Evolutionary conservation across 2,113 vertebrate genomes (phyloP).

Genomic region (Hucho hucho): DNA sequence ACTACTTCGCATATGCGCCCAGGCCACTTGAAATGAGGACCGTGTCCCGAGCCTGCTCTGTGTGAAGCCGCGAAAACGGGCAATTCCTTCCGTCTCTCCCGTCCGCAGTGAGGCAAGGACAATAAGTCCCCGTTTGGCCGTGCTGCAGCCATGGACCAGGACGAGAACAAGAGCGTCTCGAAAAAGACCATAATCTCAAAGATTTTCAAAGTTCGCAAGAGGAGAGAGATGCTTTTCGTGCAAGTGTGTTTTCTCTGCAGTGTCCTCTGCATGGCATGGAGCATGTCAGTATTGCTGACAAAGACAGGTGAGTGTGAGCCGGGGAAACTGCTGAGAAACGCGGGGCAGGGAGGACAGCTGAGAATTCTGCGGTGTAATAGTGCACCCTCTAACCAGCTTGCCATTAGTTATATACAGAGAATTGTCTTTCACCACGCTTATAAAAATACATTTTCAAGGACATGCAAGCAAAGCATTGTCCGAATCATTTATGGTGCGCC

Average conservation of each 20-base stretch:
- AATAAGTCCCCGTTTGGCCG: slow-evolving; percentile 49
- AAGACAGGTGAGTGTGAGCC: slow-evolving; percentile 81
- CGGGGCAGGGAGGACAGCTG: slow-evolving; percentile 20
- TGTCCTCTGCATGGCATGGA: slow-evolving; percentile 86
- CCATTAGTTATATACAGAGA: not conserved
- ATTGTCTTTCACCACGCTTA: not conserved
- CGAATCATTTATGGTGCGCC: not conserved
- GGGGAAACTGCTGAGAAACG: slow-evolving; percentile 22
- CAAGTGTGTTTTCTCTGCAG: slow-evolving; percentile 92
- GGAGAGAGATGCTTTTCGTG: slow-evolving; percentile 89
- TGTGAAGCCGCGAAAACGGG: slow-evolving; percentile 43
- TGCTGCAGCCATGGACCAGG: slow-evolving; percentile 62
- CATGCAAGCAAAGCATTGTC: slow-evolving; percentile 5
- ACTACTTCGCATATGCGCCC: slow-evolving; percentile 39
- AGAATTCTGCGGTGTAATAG: slow-evolving; percentile 62
- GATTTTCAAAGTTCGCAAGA: slow-evolving; percentile 89
- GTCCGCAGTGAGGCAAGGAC: slow-evolving; percentile 32
- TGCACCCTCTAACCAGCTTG: slow-evolving; percentile 10
- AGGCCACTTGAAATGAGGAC: slow-evolving; percentile 60
- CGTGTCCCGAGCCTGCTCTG: slow-evolving; percentile 47
- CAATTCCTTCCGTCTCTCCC: slow-evolving; percentile 43
- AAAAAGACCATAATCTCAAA: slow-evolving; percentile 73
- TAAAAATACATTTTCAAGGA: slow-evolving; percentile 39
- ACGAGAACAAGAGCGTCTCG: slow-evolving; percentile 57
- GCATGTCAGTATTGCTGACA: slow-evolving; percentile 81